phyloP scores from a whole-genome alignment of 2,113 vertebrate genomes.

The Poicephalus meyeri region DNA sequence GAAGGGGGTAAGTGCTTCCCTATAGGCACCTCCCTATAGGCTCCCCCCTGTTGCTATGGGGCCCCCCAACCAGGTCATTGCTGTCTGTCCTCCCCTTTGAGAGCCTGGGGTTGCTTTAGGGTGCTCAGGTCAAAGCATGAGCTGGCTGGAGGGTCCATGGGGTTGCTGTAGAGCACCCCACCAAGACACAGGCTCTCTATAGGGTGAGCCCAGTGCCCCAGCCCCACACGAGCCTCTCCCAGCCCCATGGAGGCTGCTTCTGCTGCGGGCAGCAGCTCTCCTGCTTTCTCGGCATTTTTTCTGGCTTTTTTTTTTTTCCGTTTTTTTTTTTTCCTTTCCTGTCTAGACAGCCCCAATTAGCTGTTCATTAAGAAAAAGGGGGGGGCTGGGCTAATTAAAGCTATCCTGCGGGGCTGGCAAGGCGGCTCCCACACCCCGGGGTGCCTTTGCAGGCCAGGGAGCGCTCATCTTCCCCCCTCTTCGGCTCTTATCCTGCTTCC shows the following conservation, averaged over 20 bases:
- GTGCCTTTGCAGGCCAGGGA: background rate
- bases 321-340: slow-evolving; percentile 59
- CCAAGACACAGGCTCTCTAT: background rate
- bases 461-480: background rate
- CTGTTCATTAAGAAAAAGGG: slow-evolving; percentile 68
- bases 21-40: background rate
- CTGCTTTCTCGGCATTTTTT: background rate
- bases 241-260: background rate
- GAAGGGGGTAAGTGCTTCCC: slow-evolving; percentile 86
- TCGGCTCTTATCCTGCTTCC: background rate
- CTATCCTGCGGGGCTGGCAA: background rate
- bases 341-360: slow-evolving; percentile 75
- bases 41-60: background rate
- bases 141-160: background rate
- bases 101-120: background rate
- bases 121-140: too few species aligned
- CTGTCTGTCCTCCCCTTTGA: background rate
- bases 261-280: background rate
- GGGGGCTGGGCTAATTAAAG: slow-evolving; percentile 61
- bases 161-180: too few species aligned
- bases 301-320: background rate
- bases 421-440: background rate
- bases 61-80: background rate
- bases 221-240: background rate
- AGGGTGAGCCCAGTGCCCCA: background rate